These are phyloP conservation scores for Pristionchus pacificus DNA, from an alignment of 1,140 invertebrate species.

Conservation along the genomic window DNA sequence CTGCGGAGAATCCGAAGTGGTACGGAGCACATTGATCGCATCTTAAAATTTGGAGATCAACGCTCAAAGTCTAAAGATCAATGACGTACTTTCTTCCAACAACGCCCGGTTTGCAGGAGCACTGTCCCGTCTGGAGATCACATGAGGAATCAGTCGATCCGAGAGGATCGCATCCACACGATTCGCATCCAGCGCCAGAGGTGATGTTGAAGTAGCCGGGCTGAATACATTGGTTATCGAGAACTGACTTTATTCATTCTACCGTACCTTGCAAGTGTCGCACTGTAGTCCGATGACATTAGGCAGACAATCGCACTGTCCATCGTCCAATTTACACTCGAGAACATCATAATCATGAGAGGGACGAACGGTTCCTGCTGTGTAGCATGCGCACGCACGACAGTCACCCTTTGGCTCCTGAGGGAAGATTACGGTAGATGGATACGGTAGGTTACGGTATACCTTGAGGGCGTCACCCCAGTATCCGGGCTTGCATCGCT, in stretches of 20 bases:
- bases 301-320: constrained; percentile 78
- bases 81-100: constrained; percentile 64
- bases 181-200: constrained; percentile 68
- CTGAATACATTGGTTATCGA: no score
- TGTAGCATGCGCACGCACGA: constrained; percentile 67
- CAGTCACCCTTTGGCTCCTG: constrained; percentile 42
- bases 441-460: not conserved
- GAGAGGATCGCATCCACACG: constrained; percentile 78
- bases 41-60: constrained; percentile 47
- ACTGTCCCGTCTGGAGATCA: constrained; percentile 74
- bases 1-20: constrained; percentile 81
- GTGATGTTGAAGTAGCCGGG: constrained; percentile 73
- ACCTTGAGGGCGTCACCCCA: constrained; percentile 59
- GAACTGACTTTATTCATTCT: no score
- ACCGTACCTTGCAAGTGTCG: constrained; percentile 71
- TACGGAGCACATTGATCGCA: constrained; percentile 79
- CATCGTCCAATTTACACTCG: constrained; percentile 74
- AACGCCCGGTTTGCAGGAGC: constrained; percentile 77
- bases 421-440: not conserved
- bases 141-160: constrained; percentile 82
- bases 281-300: constrained; percentile 83
- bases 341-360: constrained; percentile 66
- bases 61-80: constrained; percentile 38
- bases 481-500: constrained; percentile 77
- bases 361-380: constrained; percentile 68